Conservation (phyloP, 2,113 vertebrate genomes). For the Grallaria varia region DNA sequence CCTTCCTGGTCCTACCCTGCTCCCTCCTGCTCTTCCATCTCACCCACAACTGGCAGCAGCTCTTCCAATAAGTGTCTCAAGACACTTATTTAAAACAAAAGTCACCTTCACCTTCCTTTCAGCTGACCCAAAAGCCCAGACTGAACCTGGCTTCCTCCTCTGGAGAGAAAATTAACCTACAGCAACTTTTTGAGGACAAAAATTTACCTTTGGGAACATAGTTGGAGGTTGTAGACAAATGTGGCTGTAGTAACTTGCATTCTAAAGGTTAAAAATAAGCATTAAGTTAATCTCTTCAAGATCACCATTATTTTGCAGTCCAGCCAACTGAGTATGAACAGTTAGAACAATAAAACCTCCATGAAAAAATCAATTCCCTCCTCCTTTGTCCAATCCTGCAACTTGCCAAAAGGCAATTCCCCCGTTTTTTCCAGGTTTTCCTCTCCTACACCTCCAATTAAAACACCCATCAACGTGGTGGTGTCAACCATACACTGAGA, state of each 20-base stretch:
- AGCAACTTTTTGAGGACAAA: background rate
- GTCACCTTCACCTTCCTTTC: background rate
- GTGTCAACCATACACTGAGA: rapidly evolving
- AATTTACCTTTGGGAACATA: background rate
- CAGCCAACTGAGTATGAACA: background rate
- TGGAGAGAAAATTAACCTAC: background rate
- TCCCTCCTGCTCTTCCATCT: background rate
- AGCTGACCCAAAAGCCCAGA: background rate
- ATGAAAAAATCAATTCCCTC: background rate
- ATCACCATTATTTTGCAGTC: background rate
- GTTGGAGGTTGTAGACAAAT: background rate
- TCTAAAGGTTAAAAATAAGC: conserved; percentile 8
- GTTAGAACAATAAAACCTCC: background rate
- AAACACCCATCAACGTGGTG: background rate
- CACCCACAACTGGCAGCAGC: background rate
- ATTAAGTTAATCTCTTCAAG: background rate
- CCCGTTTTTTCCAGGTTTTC: background rate
- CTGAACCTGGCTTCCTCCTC: background rate
- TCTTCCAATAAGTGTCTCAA: background rate
- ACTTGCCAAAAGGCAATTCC: background rate
- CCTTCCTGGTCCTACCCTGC: background rate
- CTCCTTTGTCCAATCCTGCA: background rate
- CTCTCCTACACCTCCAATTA: background rate
- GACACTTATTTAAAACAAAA: background rate
- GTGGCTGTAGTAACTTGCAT: background rate